Base-by-base conservation (phyloP, 2,797 vertebrate species). In the Yasuhikotakia modesta region DNA sequence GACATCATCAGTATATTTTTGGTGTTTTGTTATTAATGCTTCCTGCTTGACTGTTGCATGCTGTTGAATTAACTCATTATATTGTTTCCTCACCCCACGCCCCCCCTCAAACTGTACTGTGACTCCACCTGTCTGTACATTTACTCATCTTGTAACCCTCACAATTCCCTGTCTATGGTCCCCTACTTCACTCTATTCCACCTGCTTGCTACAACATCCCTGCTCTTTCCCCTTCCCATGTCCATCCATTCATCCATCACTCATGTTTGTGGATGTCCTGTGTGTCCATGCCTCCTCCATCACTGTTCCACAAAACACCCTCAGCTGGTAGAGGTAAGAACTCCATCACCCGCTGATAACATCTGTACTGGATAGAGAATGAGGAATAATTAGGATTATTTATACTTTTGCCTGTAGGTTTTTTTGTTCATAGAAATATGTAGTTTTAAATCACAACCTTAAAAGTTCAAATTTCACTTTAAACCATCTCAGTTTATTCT, bases 311-410 rank as follows among this genome's bases (percentile, higher is more conserved):
- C 92, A 86, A 27, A 27, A 86, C 90, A 89, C 89, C 81, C 88
- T 88, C 91, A 94, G 93, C 92, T 94, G 89, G 86, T 90, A 76
- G 93, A 94, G 93, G 93, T 94, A 94, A 94, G 93, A 87, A 35
- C 70, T 22, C 43, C 55, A 60, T 63, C 72, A 72, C 79, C 35
- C 75, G 88, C 78, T 73, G 82, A 85, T 82, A 17, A 19, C 24
- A 6, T 30, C 35, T 75, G 19, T 16, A 8, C 45, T 45, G 32
- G 16, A 45, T 53, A 45, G 21, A 24, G 6, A 10, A 50, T 52
- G 0, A 53, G n/a, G 19, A 72, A 46, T 30, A 24, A 14, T 57
- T 4, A 24, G n/a, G n/a, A n/a, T n/a, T n/a, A n/a, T n/a, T n/a
- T n/a, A n/a, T n/a, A n/a, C n/a, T n/a, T n/a, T n/a, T n/a, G n/a